These are phyloP conservation scores for Conus ventricosus DNA, from an alignment of 1,140 invertebrate species.

Conservation along the genomic window DNA sequence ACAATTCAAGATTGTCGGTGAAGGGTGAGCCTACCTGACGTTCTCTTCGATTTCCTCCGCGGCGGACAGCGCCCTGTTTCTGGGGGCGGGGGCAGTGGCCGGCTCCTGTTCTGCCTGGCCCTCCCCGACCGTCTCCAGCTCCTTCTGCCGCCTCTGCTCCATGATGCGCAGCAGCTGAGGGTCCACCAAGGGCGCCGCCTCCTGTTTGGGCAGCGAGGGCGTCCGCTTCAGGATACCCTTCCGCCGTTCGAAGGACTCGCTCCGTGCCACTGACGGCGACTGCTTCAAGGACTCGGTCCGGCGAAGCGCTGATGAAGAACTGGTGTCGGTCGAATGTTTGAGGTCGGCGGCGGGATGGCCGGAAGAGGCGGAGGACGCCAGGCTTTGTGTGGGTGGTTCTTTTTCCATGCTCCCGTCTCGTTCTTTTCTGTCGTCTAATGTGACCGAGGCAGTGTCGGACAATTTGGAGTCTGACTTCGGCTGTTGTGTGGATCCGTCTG, in stretches of 20 bases:
- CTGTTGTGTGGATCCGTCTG: background rate
- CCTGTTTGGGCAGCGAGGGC: conserved; percentile 42
- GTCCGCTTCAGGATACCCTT: conserved; percentile 54
- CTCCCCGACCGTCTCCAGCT: conserved; percentile 25
- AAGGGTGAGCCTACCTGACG: conserved; percentile 32
- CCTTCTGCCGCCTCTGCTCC: conserved; percentile 38
- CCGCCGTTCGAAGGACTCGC: conserved; percentile 36
- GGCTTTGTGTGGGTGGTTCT: background rate
- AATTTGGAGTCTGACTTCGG: background rate
- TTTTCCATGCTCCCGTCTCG: background rate
- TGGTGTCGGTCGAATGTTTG: background rate
- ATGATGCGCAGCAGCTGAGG: conserved; percentile 51
- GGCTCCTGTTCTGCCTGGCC: conserved; percentile 28
- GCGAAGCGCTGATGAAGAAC: background rate
- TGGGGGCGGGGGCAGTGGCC: background rate
- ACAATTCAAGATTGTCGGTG: no score
- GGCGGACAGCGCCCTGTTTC: conserved; percentile 32
- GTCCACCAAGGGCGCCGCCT: conserved; percentile 36
- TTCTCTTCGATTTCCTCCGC: conserved; percentile 50
- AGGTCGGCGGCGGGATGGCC: background rate
- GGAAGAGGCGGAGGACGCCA: background rate
- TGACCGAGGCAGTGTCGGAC: background rate
- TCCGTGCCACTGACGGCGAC: background rate
- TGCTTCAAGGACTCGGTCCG: conserved; percentile 23
- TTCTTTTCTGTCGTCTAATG: background rate